A percentile compares a stretch with the other conserved stretches of the same genome.
Conservation (phyloP, 2,888 invertebrate genomes). For the Cheilosia impressa region DNA sequence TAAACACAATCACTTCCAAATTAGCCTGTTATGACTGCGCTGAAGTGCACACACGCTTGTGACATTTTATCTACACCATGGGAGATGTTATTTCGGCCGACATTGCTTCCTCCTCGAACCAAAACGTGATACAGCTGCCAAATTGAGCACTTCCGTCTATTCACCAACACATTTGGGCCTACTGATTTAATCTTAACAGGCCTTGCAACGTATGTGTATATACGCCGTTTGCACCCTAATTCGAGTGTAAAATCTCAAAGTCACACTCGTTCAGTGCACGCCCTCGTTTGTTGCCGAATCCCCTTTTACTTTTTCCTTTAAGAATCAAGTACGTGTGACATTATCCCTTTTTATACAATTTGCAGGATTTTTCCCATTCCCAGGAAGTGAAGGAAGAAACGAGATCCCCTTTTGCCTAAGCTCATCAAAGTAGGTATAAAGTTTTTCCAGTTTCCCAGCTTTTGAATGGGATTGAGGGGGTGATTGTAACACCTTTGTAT, state of each 20-base stretch:
- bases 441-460: not conserved
- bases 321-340: constrained; percentile 63
- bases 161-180: constrained; percentile 13
- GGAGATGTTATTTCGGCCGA: constrained; percentile 5
- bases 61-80: constrained; percentile 16
- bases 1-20: constrained; percentile 13
- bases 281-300: constrained; percentile 33
- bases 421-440: constrained; percentile 13
- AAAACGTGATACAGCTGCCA: constrained; percentile 27
- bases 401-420: constrained; percentile 33
- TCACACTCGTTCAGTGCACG: not conserved
- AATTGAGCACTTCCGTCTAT: constrained; percentile 10
- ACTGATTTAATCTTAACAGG: constrained; percentile 40
- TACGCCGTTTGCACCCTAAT: not conserved
- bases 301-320: constrained; percentile 28
- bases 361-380: constrained; percentile 6
- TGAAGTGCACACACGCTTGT: constrained; percentile 8
- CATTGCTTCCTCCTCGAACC: not conserved
- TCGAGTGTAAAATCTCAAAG: constrained; percentile 13
- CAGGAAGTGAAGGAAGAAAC: constrained; percentile 12
- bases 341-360: constrained; percentile 54
- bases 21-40: constrained; percentile 13
- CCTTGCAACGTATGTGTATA: constrained; percentile 1
- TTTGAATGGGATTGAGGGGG: not conserved
- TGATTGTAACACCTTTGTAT: constrained; percentile 7